phyloP scores from a whole-genome alignment of 37 sponge, comb jelly and placozoan species.

The Mnemiopsis leidyi region DNA sequence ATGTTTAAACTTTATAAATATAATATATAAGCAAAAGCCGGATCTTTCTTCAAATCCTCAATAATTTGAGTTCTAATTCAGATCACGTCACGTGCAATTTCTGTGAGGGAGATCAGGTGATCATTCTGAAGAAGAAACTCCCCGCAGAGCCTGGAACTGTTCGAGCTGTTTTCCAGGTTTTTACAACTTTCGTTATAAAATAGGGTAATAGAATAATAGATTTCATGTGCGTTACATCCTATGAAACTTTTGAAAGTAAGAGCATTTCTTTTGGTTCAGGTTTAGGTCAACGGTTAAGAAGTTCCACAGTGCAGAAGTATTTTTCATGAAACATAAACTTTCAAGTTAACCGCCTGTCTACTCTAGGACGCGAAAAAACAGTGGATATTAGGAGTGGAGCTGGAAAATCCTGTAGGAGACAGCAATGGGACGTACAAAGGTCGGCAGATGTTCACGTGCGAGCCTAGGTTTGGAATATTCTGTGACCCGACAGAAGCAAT shows the following conservation, averaged over 20 bases:
- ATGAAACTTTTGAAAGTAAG: no score
- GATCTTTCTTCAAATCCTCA: no score
- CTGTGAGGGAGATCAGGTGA: constrained; percentile 54
- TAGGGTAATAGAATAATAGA: no score
- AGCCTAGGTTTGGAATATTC: not conserved
- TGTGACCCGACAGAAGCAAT: constrained; percentile 17
- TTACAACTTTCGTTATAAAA: not conserved
- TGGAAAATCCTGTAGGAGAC: constrained; percentile 22
- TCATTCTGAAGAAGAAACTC: constrained; percentile 31
- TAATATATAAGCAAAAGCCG: no score
- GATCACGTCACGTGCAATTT: not conserved
- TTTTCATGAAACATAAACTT: not conserved
- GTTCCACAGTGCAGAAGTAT: no score
- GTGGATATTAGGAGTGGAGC: constrained; percentile 42
- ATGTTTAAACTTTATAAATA: no score
- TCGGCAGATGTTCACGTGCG: not conserved
- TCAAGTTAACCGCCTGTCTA: not conserved
- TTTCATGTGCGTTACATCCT: no score
- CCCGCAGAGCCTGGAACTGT: constrained; percentile 43
- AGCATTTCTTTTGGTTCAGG: no score
- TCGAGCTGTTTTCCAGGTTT: constrained; percentile 51
- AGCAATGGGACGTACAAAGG: constrained; percentile 33
- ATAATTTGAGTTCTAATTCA: no score
- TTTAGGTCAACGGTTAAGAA: no score
- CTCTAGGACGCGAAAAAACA: not conserved